These are phyloP conservation scores for Callinectes sapidus DNA, from an alignment of 2,888 invertebrate genomes.

Conservation along the genomic window DNA sequence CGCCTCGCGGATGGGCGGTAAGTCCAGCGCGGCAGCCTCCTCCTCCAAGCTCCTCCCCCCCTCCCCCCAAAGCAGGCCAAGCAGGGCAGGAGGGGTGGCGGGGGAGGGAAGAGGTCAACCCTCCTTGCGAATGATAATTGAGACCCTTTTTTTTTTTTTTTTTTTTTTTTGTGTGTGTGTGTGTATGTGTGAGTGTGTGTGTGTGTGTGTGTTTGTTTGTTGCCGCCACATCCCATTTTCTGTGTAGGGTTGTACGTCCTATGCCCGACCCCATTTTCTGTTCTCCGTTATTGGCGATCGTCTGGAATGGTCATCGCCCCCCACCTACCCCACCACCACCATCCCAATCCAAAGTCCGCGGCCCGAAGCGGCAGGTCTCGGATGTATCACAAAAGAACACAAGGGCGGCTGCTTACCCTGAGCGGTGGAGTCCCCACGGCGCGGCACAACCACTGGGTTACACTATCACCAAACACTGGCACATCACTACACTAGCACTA, in stretches of 20 bases:
- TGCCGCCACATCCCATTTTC: constrained; percentile 48
- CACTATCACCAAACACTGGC: constrained; percentile 32
- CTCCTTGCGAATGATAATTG: constrained; percentile 26
- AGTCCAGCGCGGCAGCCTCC: background rate
- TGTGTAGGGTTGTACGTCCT: constrained; percentile 37
- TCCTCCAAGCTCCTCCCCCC: background rate
- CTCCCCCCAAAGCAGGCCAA: background rate
- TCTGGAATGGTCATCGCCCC: constrained; percentile 34
- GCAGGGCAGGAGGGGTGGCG: background rate
- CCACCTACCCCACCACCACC: background rate
- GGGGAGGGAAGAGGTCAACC: constrained; percentile 34
- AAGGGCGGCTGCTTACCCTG: constrained; percentile 14
- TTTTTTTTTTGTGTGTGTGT: background rate
- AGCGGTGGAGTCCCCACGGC: background rate
- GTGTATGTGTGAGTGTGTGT: background rate
- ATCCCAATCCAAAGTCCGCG: background rate
- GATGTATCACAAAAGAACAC: constrained; percentile 23
- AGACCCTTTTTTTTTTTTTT: background rate
- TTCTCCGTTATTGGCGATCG: constrained; percentile 49
- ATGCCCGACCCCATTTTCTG: constrained; percentile 57
- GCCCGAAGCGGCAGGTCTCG: background rate
- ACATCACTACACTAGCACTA: constrained; percentile 41
- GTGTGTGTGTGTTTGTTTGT: constrained; percentile 4
- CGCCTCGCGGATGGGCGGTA: constrained; percentile 2
- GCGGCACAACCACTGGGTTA: constrained; percentile 3